Base-by-base conservation (phyloP, 2,797 vertebrate genomes). In the Euthynnus affinis region DNA sequence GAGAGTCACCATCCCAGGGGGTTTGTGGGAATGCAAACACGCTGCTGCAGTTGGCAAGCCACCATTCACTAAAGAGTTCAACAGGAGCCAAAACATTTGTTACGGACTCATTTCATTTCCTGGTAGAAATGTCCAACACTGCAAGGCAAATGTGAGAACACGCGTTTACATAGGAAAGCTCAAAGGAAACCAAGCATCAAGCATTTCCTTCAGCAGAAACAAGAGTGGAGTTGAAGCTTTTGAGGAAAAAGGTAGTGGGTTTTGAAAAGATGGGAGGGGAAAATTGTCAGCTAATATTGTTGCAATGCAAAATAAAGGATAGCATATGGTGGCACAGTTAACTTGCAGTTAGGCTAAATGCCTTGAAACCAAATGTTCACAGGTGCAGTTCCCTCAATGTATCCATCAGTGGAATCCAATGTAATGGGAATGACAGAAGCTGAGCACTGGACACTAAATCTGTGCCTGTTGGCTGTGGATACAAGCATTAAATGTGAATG, bases 11-110 rank as follows among this genome's bases (percentile, higher is more conserved):
- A 58, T 94, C 92, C 89, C 81, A 57, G 79, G 86, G 89, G 91
- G 85, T 81, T 90, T 90, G 86, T 89, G 92, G 84, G 92, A 95
- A 93, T 83, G 80, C 84, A 92, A 93, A 92, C 93, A 91, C 85
- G 73, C 90, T 63, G 80, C 91, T 66, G 87, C 85, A 88, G 78
- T 89, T 93, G 94, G 92, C 91, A 90, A 80, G 83, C 79, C 6
- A 27, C 82, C 53, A 69, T 72, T 90, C 64, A 23, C 82, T 84
- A 74, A 89, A 92, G 89, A 92, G 92, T 87, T 91, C 87, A 91
- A 90, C 89, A 92, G 93, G 93, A 94, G 92, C 94, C 94, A 94
- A 93, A 94, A 91, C 92, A 93, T 94, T 94, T 92, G 90, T 91
- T 92, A 91, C 84, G 73, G 85, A 82, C 90, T 90, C 90, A 83